Evolutionary conservation across 2,113 vertebrate genomes (phyloP).

Genomic region (Hypocryptadius cinnamomeus): DNA sequence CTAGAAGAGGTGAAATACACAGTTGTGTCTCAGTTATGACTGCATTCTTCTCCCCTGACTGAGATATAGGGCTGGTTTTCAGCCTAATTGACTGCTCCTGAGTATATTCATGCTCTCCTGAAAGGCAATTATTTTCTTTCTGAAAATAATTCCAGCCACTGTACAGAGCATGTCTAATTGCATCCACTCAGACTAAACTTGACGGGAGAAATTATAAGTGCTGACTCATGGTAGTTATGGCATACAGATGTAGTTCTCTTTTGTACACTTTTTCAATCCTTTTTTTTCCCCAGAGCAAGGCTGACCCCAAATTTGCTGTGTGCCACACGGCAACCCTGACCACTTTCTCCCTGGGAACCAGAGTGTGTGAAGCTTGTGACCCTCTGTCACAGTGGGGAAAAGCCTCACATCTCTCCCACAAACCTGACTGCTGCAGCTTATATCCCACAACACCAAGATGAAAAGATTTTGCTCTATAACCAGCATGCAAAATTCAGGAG

Average conservation of each 20-base stretch:
- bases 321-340: not conserved
- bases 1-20: not conserved
- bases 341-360: fast-evolving
- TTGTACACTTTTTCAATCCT: not conserved
- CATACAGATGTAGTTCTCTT: fast-evolving
- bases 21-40: not conserved
- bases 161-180: not conserved
- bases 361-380: not conserved
- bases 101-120: not conserved
- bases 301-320: not conserved
- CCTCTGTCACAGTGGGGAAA: not conserved
- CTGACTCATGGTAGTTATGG: not conserved
- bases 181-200: not conserved
- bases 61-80: not conserved
- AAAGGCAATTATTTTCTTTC: not conserved
- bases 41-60: not conserved
- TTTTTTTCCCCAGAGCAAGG: not conserved
- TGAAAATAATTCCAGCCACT: not conserved
- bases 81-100: not conserved
- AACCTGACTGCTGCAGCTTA: not conserved
- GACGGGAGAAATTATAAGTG: not conserved
- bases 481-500: not conserved
- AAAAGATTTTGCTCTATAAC: not conserved
- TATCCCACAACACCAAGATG: not conserved
- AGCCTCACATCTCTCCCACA: not conserved